Base-by-base conservation (phyloP, 2,797 vertebrate genomes). In the Chrysocyon brachyurus region DNA sequence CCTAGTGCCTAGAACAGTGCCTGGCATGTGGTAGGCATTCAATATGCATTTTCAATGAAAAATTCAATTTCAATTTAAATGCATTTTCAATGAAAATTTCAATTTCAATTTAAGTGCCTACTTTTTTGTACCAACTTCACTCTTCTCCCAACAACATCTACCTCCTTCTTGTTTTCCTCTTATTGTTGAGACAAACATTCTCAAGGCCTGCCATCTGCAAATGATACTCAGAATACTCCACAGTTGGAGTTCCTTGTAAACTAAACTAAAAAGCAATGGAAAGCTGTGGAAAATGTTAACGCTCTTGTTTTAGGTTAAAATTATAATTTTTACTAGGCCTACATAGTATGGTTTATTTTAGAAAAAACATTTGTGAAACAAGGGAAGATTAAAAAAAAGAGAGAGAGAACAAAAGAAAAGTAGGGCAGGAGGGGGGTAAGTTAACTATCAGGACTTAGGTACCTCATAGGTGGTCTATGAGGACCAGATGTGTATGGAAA, bases 301-400 rank as follows among this genome's bases (percentile, higher is more conserved):
- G 87, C 36, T 57, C 81, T 87, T 98, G 72, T 87, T 87, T 92
- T 73, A 87, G 56, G 24, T 85, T 92, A 82, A 91, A 96, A 59
- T 87, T 79, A 75, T 70, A 70, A 87, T 86, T 95, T 97, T 91
- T 95, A 87, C 73, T 90, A 96, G 61, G 28, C 17, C 59, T 79
- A 31, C 15, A 83, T 33, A 79, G 54, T 82, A n/a, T 19, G 24
- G 68, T 90, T 93, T 94, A 91, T 77, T 96, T 93, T 87, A 31
- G 83, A 46, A 36, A 33, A 68, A 90, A 56, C 46, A 59, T 66
- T 82, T 91, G 61, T 95, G 83, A 92, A 89, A 68, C 15, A 93
- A 78, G 10, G 7, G 3, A 49, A 2, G 52, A 33, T 26, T 14
- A 49, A n/a, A 63, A 75, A 21, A n/a, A 68, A 83, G n/a, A 31